Evolutionary conservation across 2,888 invertebrate species (phyloP), one percentile per base, ranked within the genome.

Genomic region (Gnatocerus cornutus): DNA sequence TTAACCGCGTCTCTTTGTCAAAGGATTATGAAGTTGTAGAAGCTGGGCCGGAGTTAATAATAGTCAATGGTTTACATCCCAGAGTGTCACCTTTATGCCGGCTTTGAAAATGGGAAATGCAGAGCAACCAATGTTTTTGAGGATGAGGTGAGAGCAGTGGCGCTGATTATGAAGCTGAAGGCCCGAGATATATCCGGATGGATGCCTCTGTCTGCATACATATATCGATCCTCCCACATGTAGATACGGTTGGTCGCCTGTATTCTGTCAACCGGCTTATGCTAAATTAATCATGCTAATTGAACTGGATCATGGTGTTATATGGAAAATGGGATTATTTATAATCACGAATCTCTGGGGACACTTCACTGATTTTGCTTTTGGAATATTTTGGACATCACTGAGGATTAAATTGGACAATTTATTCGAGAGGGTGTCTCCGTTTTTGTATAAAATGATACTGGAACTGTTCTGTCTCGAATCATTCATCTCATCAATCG

Each of bases 241-340:
- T 71, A 29, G 29, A 7, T 29, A 76, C 74, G 75, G 70, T 74
- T 72, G 74, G 76, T 67, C 74, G 73, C 76, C 74, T 65, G 68
- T 72, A 75, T 76, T 77, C 77, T 78, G 76, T 78, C 79, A 79
- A 77, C 76, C 74, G 74, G 79, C 77, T 78, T 78, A 79, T 76
- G 76, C 75, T 74, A 74, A 78, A 80, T 80, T 80, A 80, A 79
- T 79, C 79, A 78, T 78, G 79, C 76, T 79, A 80, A 80, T 80
- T 80, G 80, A 80, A 79, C 79, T 77, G 78, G 73, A 79, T 78
- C 78, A 77, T 75, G 75, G 73, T 75, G 73, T 77, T 78, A 78
- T 75, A 67, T 73, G 71, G 71, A 71, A 73, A 73, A 72, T 69
- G 43, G 70, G 72, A 77, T 77, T 77, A 76, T 76, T 77, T 76